Evolutionary conservation across 2,797 vertebrate genomes (phyloP).

Genomic region (Lagorchestes hirsutus): DNA sequence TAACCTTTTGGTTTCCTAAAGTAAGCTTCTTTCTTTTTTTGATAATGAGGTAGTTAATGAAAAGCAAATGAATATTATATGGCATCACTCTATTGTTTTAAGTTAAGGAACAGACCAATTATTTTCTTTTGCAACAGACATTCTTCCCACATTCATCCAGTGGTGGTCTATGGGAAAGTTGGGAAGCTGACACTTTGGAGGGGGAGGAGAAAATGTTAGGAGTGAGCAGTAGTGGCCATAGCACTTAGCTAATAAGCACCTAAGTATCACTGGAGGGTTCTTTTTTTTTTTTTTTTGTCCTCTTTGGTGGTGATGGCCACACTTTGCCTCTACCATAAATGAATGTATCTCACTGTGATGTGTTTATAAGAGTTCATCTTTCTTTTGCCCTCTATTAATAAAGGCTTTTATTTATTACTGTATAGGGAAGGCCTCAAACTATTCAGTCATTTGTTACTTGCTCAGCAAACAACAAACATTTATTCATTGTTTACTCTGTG

Average conservation of each 20-base stretch:
- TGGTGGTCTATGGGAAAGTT: neutral
- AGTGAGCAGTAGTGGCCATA: neutral
- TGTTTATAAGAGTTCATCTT: neutral
- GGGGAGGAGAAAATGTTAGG: neutral
- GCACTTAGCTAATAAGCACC: neutral
- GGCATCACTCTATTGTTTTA: neutral
- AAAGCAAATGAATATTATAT: neutral
- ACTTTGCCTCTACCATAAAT: neutral
- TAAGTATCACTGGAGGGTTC: neutral
- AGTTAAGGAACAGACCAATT: slow-evolving; percentile 14
- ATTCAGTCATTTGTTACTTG: neutral
- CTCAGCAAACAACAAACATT: neutral
- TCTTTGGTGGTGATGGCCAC: neutral
- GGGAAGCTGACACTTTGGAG: neutral
- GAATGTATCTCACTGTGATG: neutral
- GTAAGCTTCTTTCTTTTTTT: neutral
- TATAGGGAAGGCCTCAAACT: neutral
- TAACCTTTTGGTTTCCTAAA: slow-evolving; percentile 10
- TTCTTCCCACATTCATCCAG: neutral
- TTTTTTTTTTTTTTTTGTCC: neutral
- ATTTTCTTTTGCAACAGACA: neutral
- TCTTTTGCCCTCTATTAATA: neutral
- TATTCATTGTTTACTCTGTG: neutral
- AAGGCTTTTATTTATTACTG: neutral
- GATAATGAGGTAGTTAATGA: slow-evolving; percentile 10